Base-by-base conservation (phyloP, 2,888 invertebrate species). In the Leptinotarsa tumamoca region DNA sequence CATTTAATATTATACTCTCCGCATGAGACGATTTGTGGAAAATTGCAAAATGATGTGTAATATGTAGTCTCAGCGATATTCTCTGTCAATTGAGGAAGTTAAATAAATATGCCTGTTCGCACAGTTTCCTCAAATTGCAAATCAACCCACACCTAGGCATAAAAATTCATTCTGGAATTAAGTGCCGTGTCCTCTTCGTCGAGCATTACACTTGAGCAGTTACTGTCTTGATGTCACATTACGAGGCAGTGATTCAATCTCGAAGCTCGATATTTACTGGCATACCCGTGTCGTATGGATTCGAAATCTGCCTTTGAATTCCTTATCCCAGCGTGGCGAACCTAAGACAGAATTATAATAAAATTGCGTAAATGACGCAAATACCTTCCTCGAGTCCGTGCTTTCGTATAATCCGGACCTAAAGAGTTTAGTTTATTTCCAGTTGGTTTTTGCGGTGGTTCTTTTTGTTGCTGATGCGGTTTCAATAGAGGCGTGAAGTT, bases 391-490 rank as follows among this genome's bases (percentile, higher is more conserved):
- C 71, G 75, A 69, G 68, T 71, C 23, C 68, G 56, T n/a, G 73
- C 68, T 50, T 74, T 74, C 51, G 63, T 68, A 74, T 74, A 75
- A 76, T 66, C 72, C 61, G 72, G 63, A 75, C 70, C 76, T 81
- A 78, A 81, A 80, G 73, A 79, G 68, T 74, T 73, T 80, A 77
- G 73, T 82, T 82, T 82, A 82, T 80, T 79, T 76, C 80, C 76
- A 73, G 77, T 76, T 70, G 21, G 78, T 80, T 80, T 79, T 79
- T 79, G 76, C 73, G 51, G 54, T 27, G 51, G 73, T 70, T 54
- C 71, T 68, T 54, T 76, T 75, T 73, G 78, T 78, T 80, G 79
- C 79, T 80, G 76, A 74, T 77, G 79, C 72, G 10, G 17, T 63
- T 33, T 33, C n/a, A n/a, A 33, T 13, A 33, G 5, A 27, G 63